Percentiles rank a stretch among this genome's conserved stretches.
Evolutionary conservation across 2,113 vertebrate species (phyloP).

Genomic region (Uria lomvia): DNA sequence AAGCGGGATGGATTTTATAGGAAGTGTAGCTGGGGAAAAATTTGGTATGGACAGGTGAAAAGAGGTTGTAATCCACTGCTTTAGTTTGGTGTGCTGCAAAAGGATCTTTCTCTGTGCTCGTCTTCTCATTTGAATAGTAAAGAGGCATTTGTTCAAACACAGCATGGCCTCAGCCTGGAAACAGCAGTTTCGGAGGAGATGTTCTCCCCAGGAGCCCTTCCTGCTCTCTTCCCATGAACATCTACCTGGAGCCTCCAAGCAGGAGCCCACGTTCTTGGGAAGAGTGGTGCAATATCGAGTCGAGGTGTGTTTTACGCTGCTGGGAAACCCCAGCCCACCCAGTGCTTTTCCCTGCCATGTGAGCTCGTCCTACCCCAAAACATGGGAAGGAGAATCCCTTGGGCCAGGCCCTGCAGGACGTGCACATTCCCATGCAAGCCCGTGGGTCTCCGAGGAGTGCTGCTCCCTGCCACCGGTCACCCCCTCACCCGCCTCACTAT

Average conservation of each 20-base stretch:
- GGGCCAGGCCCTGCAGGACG: background rate
- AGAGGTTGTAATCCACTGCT: background rate
- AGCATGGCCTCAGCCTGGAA: background rate
- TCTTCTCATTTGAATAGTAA: background rate
- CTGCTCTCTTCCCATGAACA: background rate
- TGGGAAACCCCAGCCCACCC: background rate
- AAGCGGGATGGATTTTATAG: background rate
- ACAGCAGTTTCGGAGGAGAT: background rate
- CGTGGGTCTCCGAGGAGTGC: background rate
- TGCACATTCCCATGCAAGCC: background rate
- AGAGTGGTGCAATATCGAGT: background rate
- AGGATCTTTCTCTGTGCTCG: background rate
- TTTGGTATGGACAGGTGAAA: background rate
- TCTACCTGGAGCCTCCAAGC: background rate
- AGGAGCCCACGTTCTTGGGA: fast-evolving
- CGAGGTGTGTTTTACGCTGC: background rate
- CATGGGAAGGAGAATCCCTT: background rate
- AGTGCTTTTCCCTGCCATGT: background rate
- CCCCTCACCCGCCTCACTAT: fast-evolving
- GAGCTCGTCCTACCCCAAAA: background rate
- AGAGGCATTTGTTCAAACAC: background rate
- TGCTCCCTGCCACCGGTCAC: background rate
- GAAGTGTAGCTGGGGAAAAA: background rate
- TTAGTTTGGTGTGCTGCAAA: fast-evolving
- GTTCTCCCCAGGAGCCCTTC: background rate